Percentiles rank a stretch among this genome's conserved stretches.
Conservation (phyloP, 2,888 invertebrate species). For the Busseola fusca region DNA sequence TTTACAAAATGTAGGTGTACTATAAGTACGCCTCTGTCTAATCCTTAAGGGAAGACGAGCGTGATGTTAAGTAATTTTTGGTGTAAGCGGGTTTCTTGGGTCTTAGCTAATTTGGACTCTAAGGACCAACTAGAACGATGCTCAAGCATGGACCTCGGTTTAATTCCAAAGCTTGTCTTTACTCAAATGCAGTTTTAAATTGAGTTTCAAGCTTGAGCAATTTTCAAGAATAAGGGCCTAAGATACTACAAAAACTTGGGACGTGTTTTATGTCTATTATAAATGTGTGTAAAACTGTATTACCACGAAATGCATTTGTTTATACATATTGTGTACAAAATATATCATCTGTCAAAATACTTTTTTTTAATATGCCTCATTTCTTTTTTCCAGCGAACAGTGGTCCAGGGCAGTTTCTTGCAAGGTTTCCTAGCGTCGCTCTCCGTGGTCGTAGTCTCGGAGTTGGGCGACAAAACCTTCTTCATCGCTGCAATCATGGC, state of each 20-base stretch:
- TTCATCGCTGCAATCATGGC: conserved; percentile 99
- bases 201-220: not conserved
- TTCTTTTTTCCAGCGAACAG: conserved; percentile 76
- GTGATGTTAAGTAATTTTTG: not conserved
- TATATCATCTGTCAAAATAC: not conserved
- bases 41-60: not conserved
- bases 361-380: conserved; percentile 1
- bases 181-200: not conserved
- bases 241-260: not conserved
- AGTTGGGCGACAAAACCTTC: conserved; percentile 99
- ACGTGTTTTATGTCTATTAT: not conserved
- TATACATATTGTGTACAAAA: not conserved
- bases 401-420: conserved; percentile 92
- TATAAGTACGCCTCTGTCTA: not conserved
- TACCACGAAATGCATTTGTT: not conserved
- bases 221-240: not conserved
- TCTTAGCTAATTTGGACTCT: too few relatives aligned
- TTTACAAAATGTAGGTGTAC: not conserved
- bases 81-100: too few relatives aligned
- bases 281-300: not conserved
- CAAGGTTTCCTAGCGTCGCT: conserved; percentile 98
- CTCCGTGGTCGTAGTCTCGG: conserved; percentile 98
- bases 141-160: not conserved
- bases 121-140: not conserved
- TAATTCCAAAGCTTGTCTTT: not conserved